Conservation (phyloP, 1,140 invertebrate species). For the Pentalonia nigronervosa region DNA sequence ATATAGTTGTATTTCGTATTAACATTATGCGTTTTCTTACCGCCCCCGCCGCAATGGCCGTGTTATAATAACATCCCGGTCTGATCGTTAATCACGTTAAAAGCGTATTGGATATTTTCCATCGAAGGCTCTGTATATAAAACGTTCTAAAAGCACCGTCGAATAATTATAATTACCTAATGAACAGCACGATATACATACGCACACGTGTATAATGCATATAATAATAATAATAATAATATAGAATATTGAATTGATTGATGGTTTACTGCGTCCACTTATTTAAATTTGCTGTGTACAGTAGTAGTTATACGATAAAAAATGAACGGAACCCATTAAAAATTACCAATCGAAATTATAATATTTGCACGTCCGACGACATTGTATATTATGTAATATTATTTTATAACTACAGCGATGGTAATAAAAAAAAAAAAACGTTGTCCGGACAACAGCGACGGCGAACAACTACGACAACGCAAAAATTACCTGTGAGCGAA, state of each 20-base stretch:
- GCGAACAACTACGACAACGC: neutral
- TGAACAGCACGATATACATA: neutral
- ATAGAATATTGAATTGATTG: slow-evolving; percentile 17
- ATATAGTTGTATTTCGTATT: neutral
- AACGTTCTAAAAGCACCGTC: slow-evolving; percentile 27
- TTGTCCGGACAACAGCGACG: neutral
- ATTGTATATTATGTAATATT: neutral
- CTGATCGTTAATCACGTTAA: slow-evolving; percentile 53
- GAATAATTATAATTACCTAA: slow-evolving; percentile 52
- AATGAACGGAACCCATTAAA: neutral
- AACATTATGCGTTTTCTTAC: slow-evolving; percentile 15
- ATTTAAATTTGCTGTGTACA: neutral
- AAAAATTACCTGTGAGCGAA: neutral
- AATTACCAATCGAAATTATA: neutral
- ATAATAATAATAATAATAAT: no score
- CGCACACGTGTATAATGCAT: neutral
- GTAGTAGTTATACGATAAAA: neutral
- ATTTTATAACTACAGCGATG: neutral
- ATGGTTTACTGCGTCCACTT: slow-evolving; percentile 22
- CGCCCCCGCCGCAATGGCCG: neutral
- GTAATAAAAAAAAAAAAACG: neutral
- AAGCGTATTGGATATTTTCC: slow-evolving; percentile 35
- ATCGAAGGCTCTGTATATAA: neutral
- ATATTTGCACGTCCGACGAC: neutral
- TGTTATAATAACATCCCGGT: slow-evolving; percentile 22